Evolutionary conservation across 1,140 invertebrate genomes (phyloP).

Genomic region (Bombus polaris): DNA sequence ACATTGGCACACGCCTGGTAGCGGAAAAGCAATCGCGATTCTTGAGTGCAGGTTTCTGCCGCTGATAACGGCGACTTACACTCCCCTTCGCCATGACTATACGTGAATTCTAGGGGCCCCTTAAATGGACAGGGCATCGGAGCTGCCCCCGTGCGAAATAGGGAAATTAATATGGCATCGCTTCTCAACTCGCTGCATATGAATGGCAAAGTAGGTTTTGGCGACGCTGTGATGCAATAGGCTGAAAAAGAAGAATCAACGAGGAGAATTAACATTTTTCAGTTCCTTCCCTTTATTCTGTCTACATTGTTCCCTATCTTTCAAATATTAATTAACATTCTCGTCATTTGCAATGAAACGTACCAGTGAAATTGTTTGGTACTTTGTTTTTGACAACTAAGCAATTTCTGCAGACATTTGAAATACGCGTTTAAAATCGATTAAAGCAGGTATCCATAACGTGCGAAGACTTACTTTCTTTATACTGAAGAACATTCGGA

Average conservation of each 20-base stretch:
- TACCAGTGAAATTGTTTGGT: no score
- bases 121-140: conserved; percentile 84
- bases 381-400: no score
- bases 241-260: conserved; percentile 68
- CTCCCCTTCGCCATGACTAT: conserved; percentile 86
- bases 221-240: conserved; percentile 75
- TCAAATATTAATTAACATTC: no score
- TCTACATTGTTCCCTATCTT: no score
- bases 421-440: no score
- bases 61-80: conserved; percentile 89
- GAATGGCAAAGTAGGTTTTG: conserved; percentile 71
- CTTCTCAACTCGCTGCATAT: conserved; percentile 83
- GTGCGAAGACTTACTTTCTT: conserved; percentile 87
- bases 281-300: neutral
- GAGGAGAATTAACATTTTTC: neutral
- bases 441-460: no score
- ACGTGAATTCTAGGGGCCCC: conserved; percentile 85
- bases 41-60: conserved; percentile 92
- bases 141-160: conserved; percentile 84
- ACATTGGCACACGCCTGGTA: conserved; percentile 95
- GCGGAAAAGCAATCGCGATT: conserved; percentile 89
- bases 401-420: no score
- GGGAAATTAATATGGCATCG: conserved; percentile 84
- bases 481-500: conserved; percentile 88
- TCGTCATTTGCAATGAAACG: no score